A percentile compares a stretch with the other conserved stretches of the same genome.
Evolutionary conservation across 2,113 vertebrate species (phyloP).

Genomic region (Tyrannus savana): DNA sequence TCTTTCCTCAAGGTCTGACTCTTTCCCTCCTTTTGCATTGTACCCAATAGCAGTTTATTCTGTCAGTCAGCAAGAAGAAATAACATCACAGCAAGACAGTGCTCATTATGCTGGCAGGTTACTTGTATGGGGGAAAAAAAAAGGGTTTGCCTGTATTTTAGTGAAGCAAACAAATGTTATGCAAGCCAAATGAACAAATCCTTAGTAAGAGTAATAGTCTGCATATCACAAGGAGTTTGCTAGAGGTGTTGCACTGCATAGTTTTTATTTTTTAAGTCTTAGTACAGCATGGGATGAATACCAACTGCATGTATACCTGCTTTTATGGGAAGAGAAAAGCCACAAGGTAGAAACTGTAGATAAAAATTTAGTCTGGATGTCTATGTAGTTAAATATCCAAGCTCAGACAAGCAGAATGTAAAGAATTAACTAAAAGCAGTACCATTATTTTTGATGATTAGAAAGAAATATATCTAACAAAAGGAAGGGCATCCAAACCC

Average conservation of each 20-base stretch:
- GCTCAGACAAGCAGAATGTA: neutral
- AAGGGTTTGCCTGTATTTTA: neutral
- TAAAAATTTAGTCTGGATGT: neutral
- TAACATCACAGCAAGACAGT: accelerated
- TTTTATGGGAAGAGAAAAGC: neutral
- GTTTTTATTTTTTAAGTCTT: neutral
- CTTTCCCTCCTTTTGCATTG: neutral
- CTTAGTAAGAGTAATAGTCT: neutral
- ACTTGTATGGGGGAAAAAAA: neutral
- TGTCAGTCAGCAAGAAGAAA: neutral
- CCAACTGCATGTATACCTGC: neutral
- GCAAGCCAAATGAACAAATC: neutral
- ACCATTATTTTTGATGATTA: neutral
- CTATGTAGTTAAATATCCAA: neutral
- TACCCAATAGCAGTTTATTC: neutral
- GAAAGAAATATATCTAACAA: neutral
- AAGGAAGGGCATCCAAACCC: neutral
- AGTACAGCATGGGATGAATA: neutral
- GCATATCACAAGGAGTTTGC: neutral
- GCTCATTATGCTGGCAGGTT: neutral
- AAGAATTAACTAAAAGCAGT: neutral
- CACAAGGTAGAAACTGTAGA: neutral
- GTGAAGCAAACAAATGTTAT: neutral
- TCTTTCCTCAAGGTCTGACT: neutral
- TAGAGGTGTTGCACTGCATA: neutral